Evolutionary conservation across 2,888 invertebrate species (phyloP), one percentile per base, ranked within the genome.

Genomic region (Philhelius pedissequus): DNA sequence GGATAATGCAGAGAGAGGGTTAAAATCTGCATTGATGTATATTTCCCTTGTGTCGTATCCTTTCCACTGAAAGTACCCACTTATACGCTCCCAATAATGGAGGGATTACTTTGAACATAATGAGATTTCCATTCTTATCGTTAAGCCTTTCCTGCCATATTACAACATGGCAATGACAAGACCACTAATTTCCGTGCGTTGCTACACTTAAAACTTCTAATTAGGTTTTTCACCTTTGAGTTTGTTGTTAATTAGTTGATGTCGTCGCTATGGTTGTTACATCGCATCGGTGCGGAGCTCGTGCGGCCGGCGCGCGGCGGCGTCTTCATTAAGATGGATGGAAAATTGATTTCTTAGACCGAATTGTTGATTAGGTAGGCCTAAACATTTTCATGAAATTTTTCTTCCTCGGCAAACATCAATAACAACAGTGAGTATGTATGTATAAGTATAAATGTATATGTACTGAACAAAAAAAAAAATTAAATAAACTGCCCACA

Each of bases 81-180:
- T 27, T 52, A n/a, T n/a, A 11, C 40, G 6, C 15, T 22, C 25
- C 9, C 45, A 25, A 20, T n/a, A n/a, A 13, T 18, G 4, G 15
- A 30, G 15, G 38, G 62, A 43, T 76, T 78, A 68, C 69, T 78
- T 64, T 15, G 32, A 73, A 82, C 69, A 66, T 62, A 82, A 82
- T 78, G 69, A 74, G 56, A 73, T 71, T 70, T 40, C 22, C 62
- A n/a, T 38, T 75, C 30, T 45, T 74, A 62, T 69, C 43, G 58
- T 35, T 58, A 54, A 38, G 40, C 56, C 56, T 56, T 56, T 56
- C 6, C 25, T 38, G 30, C 58, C 48, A 40, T n/a, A n/a, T 32
- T 13, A 50, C 48, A 40, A 70, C 58, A 22, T 64, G 38, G 27
- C 32, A 83, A 77, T 62, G 68, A 82, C 71, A 68, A 60, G 62